Evolutionary conservation across 2,888 invertebrate species (phyloP), one percentile per base, ranked within the genome.

Genomic region (Cerceris ruficornis): DNA sequence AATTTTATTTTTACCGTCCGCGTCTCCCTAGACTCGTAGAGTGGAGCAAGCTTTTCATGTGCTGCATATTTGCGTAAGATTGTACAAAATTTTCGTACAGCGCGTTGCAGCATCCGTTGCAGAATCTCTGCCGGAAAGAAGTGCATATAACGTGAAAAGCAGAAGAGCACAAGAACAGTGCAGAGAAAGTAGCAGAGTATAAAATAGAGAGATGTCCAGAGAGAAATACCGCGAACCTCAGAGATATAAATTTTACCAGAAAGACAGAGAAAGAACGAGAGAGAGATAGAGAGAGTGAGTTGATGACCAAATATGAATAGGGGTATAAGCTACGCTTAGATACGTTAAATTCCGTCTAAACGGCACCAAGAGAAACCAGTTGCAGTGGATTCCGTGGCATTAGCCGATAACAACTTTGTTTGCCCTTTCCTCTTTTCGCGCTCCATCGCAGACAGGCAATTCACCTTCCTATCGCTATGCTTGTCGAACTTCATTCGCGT

Each of bases 391-490:
- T 87, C 82, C 81, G 77, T 77, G 80, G 86, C 85, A 88, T 87
- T 88, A 86, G 82, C 81, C 84, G 86, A 88, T 90, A 88, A 87
- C 88, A 87, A 88, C 85, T 88, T 87, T 81, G 84, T 85, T 86
- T 84, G 82, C 82, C 81, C 80, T 84, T 84, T 82, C 75, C 80
- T 78, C 76, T 74, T 74, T 66, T 62, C 78, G 49, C 49, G 52
- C 52, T 65, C 46, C 17, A 46, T 69, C 69, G 73, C 77, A 54
- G 77, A 77, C 77, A 69, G 72, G 65, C 72, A 77, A 79, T 77
- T 77, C 77, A 79, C 64, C 78, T 72, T 79, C 69, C 78, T 77
- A 79, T 77, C 78, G 72, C 60, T 68, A 55, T 11, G 68, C 78
- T 55, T 57, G 68, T 68, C 17, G 57, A 55, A 72, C 65, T 77